Evolutionary conservation across 2,888 invertebrate species (phyloP), one percentile per base, ranked within the genome.

Genomic region (Eupeodes luniger): DNA sequence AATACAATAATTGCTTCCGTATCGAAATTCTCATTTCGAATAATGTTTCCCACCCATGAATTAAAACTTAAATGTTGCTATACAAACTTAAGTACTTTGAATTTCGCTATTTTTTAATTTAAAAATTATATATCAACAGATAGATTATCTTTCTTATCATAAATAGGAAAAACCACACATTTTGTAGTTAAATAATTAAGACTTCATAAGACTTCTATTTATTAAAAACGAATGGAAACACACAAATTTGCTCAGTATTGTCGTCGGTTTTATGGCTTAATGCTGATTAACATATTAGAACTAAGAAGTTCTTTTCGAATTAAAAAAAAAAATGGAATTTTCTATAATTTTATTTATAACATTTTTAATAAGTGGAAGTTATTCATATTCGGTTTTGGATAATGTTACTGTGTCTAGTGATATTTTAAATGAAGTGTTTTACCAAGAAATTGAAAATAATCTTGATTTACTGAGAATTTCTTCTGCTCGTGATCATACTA

Each of bases 351-450:
- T 69, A 7, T 4, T 53, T n/a, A 16, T 69, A n/a, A 6, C 11
- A 7, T 53, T 53, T 51, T 16, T 69, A 36, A 53, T 69, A 6
- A 16, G 36, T 53, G 69, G 11, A 16, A 53, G 53, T 19, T 36
- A 36, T 40, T 53, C 69, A 16, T 40, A 12, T 1, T 69, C 69
- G 12, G 36, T 69, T 36, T 0, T 69, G 11, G n/a, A 53, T 53
- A 69, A 69, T 53, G 36, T 53, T 5, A 53, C 69, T 40, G 51
- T 69, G 36, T 53, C 69, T 36, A n/a, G 53, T 16, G 69, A 69
- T 40, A 51, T 69, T 10, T 12, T 69, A 5, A 55, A 19, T 10
- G 70, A 70, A 34, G 7, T 44, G 7, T 70, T 70, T 44, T 70
- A 44, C 5, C 55, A 19, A 14, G 70, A 70, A 70, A 70, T 70